Evolutionary conservation across 30 jellyfish, hydroid and myxozoan species (phyloP).

Genomic region (Cassiopea xamachana): DNA sequence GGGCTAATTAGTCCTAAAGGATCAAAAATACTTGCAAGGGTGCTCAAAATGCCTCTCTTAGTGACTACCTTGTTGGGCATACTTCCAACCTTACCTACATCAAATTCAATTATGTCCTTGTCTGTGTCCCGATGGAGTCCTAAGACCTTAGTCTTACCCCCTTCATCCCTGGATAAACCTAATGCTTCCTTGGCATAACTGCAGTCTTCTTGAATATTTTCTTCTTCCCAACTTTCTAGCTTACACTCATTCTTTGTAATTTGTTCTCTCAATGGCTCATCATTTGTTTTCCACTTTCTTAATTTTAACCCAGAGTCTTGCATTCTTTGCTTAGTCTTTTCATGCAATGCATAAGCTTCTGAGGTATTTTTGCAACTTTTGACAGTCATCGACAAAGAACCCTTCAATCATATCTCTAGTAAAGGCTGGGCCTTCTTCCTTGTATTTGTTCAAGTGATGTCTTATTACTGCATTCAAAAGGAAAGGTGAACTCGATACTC

Average conservation of each 20-base stretch:
- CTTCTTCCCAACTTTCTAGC: too few species aligned
- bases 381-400: too few species aligned
- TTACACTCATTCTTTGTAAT: too few species aligned
- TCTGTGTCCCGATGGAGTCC: constrained; percentile 55
- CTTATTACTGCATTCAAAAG: too few species aligned
- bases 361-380: too few species aligned
- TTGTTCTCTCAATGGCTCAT: neutral
- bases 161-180: neutral
- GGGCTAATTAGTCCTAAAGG: constrained; percentile 47
- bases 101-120: constrained; percentile 30
- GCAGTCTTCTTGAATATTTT: too few species aligned
- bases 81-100: constrained; percentile 18
- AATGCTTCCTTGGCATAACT: neutral
- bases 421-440: too few species aligned
- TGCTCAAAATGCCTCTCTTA: constrained; percentile 56
- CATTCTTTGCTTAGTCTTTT: too few species aligned
- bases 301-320: neutral
- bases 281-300: constrained; percentile 50
- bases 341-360: too few species aligned
- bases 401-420: too few species aligned
- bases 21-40: constrained; percentile 42
- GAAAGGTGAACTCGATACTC: too few species aligned
- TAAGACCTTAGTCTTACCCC: constrained; percentile 40
- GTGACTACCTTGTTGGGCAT: constrained; percentile 14
- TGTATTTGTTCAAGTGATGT: too few species aligned